These are phyloP conservation scores for Bolinopsis microptera DNA, from an alignment of 37 sponge, comb jelly and placozoan species.

Conservation along the genomic window DNA sequence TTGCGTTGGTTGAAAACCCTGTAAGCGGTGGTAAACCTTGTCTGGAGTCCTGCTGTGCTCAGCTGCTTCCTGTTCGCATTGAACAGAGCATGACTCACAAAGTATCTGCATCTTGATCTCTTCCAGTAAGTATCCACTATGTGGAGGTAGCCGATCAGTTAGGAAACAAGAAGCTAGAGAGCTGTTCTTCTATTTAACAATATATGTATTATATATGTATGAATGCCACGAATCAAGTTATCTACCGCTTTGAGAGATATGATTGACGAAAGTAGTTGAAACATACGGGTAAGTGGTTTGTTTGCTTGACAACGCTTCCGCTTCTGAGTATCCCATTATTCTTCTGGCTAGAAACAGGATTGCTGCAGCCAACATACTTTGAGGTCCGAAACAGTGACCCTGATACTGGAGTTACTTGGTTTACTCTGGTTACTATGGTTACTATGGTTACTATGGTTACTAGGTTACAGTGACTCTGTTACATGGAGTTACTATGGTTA, in stretches of 20 bases:
- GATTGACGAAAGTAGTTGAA: background rate
- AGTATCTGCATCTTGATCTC: background rate
- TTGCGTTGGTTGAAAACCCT: background rate
- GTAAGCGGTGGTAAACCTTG: background rate
- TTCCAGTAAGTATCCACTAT: constrained; percentile 1
- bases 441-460: too few species aligned
- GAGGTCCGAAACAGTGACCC: background rate
- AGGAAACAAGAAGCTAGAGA: too few species aligned
- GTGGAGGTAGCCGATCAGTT: too few species aligned
- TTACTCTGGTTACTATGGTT: too few species aligned
- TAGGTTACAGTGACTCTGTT: too few species aligned
- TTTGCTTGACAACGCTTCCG: background rate
- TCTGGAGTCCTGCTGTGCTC: background rate
- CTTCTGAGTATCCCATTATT: background rate
- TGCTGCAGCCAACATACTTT: constrained; percentile 18
- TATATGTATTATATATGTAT: too few species aligned
- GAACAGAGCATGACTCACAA: background rate
- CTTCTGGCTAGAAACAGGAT: background rate
- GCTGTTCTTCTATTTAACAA: too few species aligned
- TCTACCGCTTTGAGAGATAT: too few species aligned
- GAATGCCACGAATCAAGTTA: too few species aligned
- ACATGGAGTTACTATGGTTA: too few species aligned
- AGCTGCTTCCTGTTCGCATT: background rate
- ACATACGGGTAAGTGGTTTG: constrained; percentile 7
- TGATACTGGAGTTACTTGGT: background rate